These are phyloP conservation scores for Dynastes tityus DNA, from an alignment of 2,888 invertebrate genomes.

Conservation along the genomic window DNA sequence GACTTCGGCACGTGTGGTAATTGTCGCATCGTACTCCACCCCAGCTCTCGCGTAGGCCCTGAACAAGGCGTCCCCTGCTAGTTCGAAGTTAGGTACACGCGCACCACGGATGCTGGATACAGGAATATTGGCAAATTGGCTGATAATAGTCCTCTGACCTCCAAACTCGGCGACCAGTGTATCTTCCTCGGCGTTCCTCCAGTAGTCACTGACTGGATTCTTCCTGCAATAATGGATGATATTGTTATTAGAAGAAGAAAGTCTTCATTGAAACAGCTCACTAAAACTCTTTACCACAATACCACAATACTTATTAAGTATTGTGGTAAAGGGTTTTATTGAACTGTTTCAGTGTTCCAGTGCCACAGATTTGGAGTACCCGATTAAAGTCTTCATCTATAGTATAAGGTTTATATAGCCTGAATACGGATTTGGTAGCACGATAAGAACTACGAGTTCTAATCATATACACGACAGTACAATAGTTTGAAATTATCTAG, in stretches of 20 bases:
- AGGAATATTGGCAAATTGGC: slow-evolving; percentile 67
- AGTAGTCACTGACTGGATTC: slow-evolving; percentile 61
- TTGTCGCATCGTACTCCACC: slow-evolving; percentile 77
- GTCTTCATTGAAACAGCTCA: no score
- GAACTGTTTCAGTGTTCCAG: no score
- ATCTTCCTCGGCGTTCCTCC: slow-evolving; percentile 62
- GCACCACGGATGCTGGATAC: slow-evolving; percentile 63
- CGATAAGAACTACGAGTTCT: no score
- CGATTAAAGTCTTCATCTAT: no score
- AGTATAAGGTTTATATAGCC: no score
- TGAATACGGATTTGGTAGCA: no score
- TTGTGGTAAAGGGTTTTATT: no score
- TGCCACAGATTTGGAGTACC: no score
- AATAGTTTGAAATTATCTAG: no score
- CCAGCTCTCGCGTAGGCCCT: slow-evolving; percentile 72
- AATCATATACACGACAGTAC: no score
- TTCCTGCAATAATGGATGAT: slow-evolving; percentile 22
- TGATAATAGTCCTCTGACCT: slow-evolving; percentile 65
- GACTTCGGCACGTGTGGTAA: slow-evolving; percentile 71
- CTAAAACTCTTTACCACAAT: no score
- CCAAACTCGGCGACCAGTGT: slow-evolving; percentile 65
- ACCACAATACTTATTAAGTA: no score
- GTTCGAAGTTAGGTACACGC: slow-evolving; percentile 72
- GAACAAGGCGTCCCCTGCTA: slow-evolving; percentile 75
- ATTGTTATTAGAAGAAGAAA: not conserved